Evolutionary conservation across 2,113 vertebrate species (phyloP).

Genomic region (Rafetus swinhoei): DNA sequence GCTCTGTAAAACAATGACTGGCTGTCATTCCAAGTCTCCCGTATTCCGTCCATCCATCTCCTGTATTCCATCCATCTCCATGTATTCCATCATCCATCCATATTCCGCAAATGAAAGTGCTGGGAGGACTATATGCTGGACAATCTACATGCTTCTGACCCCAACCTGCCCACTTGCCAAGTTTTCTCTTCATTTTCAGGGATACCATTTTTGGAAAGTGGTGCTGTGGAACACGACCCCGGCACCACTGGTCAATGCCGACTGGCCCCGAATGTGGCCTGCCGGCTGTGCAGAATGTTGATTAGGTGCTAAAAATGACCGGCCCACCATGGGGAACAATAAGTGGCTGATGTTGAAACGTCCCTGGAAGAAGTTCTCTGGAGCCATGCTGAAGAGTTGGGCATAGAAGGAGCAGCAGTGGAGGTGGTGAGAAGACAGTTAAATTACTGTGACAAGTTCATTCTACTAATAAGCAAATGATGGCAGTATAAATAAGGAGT

Average conservation of each 20-base stretch:
- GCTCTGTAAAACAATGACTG: not conserved
- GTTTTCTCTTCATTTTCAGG: not conserved
- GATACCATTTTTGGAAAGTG: not conserved
- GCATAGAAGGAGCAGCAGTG: constrained; percentile 33
- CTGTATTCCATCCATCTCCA: too few relatives aligned
- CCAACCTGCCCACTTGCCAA: fast-evolving
- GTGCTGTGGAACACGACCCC: not conserved
- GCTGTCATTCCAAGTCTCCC: not conserved
- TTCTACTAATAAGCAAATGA: constrained; percentile 70
- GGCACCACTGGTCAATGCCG: not conserved
- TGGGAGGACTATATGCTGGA: not conserved
- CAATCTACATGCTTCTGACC: not conserved
- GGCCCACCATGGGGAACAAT: not conserved
- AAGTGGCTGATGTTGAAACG: constrained; percentile 12
- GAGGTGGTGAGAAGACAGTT: constrained; percentile 38
- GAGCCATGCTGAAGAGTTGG: constrained; percentile 45
- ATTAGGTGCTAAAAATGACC: not conserved
- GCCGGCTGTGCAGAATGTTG: fast-evolving
- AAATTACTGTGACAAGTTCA: constrained; percentile 32
- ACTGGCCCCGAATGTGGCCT: not conserved
- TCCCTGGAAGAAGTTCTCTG: constrained; percentile 60
- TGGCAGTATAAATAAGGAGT: constrained; percentile 28
- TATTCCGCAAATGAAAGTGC: not conserved
- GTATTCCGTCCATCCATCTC: too few relatives aligned
- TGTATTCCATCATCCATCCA: not conserved